These are phyloP conservation scores for Aquatica leii DNA, from an alignment of 2,888 invertebrate genomes.

Conservation along the genomic window DNA sequence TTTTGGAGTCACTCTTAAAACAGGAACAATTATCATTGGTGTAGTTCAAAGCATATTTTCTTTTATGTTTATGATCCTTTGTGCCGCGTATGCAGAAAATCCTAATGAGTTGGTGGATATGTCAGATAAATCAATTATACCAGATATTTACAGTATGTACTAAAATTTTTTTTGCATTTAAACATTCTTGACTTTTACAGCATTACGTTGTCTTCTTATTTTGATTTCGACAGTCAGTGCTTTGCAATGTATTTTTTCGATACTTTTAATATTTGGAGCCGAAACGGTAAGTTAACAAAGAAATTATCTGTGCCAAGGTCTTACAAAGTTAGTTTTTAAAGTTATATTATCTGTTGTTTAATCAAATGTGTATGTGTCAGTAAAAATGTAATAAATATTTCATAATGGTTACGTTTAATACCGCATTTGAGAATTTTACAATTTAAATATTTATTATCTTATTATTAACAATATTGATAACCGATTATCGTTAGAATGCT, in stretches of 20 bases:
- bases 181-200: constrained; percentile 46
- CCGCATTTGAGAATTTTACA: too few relatives aligned
- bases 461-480: too few relatives aligned
- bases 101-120: constrained; percentile 57
- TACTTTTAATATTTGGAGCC: constrained; percentile 56
- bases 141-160: constrained; percentile 53
- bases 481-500: too few relatives aligned
- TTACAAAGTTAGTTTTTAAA: too few relatives aligned
- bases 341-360: too few relatives aligned
- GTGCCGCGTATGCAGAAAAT: constrained; percentile 57
- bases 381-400: too few relatives aligned
- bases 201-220: constrained; percentile 51
- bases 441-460: too few relatives aligned
- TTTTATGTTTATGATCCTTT: constrained; percentile 54
- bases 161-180: neutral
- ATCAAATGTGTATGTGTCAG: too few relatives aligned
- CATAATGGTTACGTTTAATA: too few relatives aligned
- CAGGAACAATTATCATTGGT: constrained; percentile 57
- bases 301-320: neutral
- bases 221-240: constrained; percentile 52
- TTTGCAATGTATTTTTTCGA: constrained; percentile 55
- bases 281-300: constrained; percentile 53
- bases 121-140: constrained; percentile 54
- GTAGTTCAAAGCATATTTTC: constrained; percentile 55
- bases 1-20: constrained; percentile 51